Conservation (phyloP, 1,140 invertebrate species). For the Solen grandis region DNA sequence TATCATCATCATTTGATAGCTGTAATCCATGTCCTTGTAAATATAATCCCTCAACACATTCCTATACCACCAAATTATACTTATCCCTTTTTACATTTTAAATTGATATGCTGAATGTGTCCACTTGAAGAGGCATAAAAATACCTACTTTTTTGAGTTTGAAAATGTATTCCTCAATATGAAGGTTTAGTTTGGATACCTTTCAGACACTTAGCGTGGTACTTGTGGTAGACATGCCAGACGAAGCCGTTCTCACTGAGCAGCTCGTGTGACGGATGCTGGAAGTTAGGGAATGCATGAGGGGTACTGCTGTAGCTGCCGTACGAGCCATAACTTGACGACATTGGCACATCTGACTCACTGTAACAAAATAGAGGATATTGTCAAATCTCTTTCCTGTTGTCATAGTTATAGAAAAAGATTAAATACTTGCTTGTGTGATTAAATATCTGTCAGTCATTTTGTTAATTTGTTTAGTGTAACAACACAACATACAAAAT, state of each 20-base stretch:
- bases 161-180: too few species aligned
- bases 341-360: slow-evolving; percentile 70
- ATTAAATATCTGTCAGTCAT: too few species aligned
- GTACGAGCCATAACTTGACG: slow-evolving; percentile 82
- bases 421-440: too few species aligned
- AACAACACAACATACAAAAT: too few species aligned
- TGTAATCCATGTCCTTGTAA: neutral
- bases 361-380: slow-evolving; percentile 30
- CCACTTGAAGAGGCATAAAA: too few species aligned
- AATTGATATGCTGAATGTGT: too few species aligned
- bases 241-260: slow-evolving; percentile 99
- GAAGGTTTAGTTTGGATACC: too few species aligned
- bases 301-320: slow-evolving; percentile 83
- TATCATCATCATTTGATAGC: slow-evolving; percentile 49
- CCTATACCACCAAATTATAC: neutral
- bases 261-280: slow-evolving; percentile 97
- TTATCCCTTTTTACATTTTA: too few species aligned
- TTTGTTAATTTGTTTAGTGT: too few species aligned
- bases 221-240: slow-evolving; percentile 97
- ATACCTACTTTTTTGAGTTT: too few species aligned
- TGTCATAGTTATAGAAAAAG: too few species aligned
- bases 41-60: neutral
- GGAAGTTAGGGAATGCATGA: slow-evolving; percentile 93
- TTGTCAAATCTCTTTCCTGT: too few species aligned
- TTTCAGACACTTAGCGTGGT: slow-evolving; percentile 95